These are phyloP conservation scores for Trachymyrmex septentrionalis DNA, from an alignment of 1,140 invertebrate species.

Conservation along the genomic window DNA sequence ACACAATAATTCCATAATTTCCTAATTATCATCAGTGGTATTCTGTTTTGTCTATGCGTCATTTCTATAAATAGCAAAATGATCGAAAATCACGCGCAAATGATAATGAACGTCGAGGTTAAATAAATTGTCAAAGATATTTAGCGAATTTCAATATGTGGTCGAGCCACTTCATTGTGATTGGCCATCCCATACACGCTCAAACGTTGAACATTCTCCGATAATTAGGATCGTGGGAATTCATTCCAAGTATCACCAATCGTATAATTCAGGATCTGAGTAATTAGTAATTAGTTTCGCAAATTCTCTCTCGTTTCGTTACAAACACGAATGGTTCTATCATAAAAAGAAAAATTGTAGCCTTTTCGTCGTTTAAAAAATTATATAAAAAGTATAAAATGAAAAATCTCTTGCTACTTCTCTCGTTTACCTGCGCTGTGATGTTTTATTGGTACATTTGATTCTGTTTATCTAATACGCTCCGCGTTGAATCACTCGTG, in stretches of 20 bases:
- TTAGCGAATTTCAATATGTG: constrained; percentile 13
- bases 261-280: constrained; percentile 17
- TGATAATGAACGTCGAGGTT: background rate
- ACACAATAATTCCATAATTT: background rate
- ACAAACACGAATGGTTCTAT: background rate
- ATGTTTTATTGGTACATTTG: background rate
- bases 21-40: background rate
- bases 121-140: constrained; percentile 48
- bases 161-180: background rate
- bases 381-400: background rate
- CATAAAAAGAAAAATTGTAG: background rate
- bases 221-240: constrained; percentile 48
- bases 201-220: constrained; percentile 35
- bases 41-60: background rate
- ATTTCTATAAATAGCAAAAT: background rate
- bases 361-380: background rate
- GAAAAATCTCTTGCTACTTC: background rate
- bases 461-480: background rate
- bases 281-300: constrained; percentile 50
- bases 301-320: background rate
- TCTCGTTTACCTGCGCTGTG: background rate
- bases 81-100: background rate
- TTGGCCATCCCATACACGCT: background rate
- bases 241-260: constrained; percentile 1
- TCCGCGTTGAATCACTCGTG: background rate